Evolutionary conservation across 2,797 vertebrate species (phyloP).

Genomic region (Hipposideros larvatus): DNA sequence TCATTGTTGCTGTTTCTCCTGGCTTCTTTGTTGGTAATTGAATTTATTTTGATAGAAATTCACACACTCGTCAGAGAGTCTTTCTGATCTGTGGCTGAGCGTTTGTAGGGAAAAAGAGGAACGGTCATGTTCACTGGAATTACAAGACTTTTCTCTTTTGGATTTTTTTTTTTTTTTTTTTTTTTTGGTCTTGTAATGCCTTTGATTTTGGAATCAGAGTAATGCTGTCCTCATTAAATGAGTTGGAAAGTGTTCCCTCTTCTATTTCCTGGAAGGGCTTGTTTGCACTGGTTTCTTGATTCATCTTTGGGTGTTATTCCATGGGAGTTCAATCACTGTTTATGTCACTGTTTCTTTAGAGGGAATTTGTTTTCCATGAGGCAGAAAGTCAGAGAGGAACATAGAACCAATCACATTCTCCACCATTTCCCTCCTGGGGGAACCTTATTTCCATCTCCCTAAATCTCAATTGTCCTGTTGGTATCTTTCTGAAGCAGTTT

Average conservation of each 20-base stretch:
- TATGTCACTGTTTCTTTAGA: neutral
- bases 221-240: neutral
- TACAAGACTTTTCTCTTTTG: neutral
- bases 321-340: neutral
- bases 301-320: neutral
- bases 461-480: neutral
- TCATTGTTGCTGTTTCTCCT: constrained; percentile 56
- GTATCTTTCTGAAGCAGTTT: neutral
- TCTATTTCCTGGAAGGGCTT: constrained; percentile 15
- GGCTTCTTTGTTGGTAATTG: constrained; percentile 44
- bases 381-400: neutral
- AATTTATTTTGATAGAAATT: constrained; percentile 67
- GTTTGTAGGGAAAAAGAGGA: neutral
- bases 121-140: neutral
- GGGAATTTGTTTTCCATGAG: constrained; percentile 6
- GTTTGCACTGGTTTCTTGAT: neutral
- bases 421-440: neutral
- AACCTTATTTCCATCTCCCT: neutral
- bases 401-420: neutral
- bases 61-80: neutral
- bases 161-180: no score
- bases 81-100: neutral
- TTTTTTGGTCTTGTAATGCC: neutral
- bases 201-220: constrained; percentile 2
- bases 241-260: neutral